Conservation (phyloP, 1,140 invertebrate genomes). For the Globodera ellingtonae region DNA sequence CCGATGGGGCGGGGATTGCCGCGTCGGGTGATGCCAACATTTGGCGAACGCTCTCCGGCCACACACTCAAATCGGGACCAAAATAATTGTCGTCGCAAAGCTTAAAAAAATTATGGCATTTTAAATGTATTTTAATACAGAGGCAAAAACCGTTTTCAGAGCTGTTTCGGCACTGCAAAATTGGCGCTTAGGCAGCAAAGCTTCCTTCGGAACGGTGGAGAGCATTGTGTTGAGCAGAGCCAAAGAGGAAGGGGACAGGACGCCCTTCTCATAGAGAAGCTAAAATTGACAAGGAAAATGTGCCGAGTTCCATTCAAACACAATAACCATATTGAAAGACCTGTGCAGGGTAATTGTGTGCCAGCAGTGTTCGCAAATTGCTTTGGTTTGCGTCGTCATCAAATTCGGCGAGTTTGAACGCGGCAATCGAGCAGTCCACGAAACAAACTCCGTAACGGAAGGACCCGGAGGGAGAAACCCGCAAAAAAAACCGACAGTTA, state of each 20-base stretch:
- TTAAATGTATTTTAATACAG: conserved; percentile 30
- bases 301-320: background rate
- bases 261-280: conserved; percentile 76
- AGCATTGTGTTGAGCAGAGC: conserved; percentile 48
- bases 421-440: conserved; percentile 88
- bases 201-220: conserved; percentile 72
- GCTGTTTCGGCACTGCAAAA: conserved; percentile 79
- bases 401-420: conserved; percentile 83
- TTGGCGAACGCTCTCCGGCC: conserved; percentile 75
- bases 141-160: conserved; percentile 70
- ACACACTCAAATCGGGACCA: conserved; percentile 65
- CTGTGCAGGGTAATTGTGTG: conserved; percentile 84
- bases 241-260: conserved; percentile 67
- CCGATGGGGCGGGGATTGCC: conserved; percentile 44
- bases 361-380: conserved; percentile 81
- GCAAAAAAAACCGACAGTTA: background rate
- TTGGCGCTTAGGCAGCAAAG: conserved; percentile 72
- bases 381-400: conserved; percentile 86
- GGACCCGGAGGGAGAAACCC: background rate
- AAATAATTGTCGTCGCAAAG: conserved; percentile 80
- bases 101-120: conserved; percentile 29
- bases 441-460: conserved; percentile 82
- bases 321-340: conserved; percentile 69
- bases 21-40: conserved; percentile 74
- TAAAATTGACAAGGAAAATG: conserved; percentile 18